Evolutionary conservation across 2,797 vertebrate genomes (phyloP).

Genomic region (Notolepis coatsorum): DNA sequence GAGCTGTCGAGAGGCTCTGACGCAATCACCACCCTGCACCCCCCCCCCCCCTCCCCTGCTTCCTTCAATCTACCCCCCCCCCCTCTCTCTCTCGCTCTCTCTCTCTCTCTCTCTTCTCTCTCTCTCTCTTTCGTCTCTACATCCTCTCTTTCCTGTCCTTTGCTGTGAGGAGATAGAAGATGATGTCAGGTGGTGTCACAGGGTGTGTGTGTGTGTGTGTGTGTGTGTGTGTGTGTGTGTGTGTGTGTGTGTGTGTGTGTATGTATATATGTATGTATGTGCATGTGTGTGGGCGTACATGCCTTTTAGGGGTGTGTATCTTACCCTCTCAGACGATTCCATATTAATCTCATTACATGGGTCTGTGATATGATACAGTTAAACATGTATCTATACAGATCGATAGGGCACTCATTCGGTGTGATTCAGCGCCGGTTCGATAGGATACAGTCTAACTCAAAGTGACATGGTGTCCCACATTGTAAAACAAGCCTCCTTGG

Average conservation of each 20-base stretch:
- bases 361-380: no score
- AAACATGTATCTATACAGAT: no score
- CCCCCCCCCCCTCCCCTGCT: neutral
- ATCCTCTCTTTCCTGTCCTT: constrained; percentile 22
- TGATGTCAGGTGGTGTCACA: constrained; percentile 28
- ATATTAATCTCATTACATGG: no score
- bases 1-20: constrained; percentile 66
- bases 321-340: neutral
- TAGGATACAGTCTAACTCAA: no score
- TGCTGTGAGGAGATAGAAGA: constrained; percentile 37
- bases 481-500: no score
- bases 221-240: constrained; percentile 1
- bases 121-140: neutral
- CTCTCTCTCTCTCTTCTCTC: neutral
- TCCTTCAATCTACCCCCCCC: neutral
- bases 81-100: neutral
- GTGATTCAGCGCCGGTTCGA: no score
- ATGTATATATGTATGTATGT: constrained; percentile 3
- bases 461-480: no score
- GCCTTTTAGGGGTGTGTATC: neutral
- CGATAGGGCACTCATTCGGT: no score
- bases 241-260: neutral
- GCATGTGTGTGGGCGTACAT: neutral
- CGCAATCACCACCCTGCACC: constrained; percentile 63
- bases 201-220: constrained; percentile 9